Conservation (phyloP, 2,797 vertebrate genomes). For the Muscicapa striata region DNA sequence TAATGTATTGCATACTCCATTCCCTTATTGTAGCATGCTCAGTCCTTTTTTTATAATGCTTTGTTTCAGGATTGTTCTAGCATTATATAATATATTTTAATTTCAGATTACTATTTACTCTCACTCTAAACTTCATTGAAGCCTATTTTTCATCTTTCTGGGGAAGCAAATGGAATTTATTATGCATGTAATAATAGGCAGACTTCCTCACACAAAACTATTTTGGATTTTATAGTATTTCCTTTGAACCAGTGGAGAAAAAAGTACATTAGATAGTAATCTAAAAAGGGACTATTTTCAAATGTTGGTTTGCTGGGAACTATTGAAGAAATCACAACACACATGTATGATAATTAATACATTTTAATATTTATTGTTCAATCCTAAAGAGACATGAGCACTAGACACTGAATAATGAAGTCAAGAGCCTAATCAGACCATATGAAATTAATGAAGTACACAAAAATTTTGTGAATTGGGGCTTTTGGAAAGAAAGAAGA, state of each 20-base stretch:
- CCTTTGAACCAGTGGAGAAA: background rate
- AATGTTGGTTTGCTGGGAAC: background rate
- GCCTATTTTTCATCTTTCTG: background rate
- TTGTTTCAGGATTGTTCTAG: background rate
- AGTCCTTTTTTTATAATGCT: background rate
- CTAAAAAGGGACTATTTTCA: background rate
- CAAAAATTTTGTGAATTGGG: background rate
- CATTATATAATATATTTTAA: background rate
- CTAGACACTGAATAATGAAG: background rate
- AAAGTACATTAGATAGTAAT: background rate
- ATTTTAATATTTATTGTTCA: slow-evolving; percentile 20
- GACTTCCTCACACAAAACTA: background rate
- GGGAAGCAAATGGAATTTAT: background rate
- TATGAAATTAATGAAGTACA: background rate
- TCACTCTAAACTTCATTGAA: background rate
- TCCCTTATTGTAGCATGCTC: background rate
- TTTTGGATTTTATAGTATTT: background rate
- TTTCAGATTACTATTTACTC: background rate
- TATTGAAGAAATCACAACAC: background rate
- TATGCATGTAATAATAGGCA: background rate
- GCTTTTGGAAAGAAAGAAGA: background rate
- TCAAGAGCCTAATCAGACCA: background rate
- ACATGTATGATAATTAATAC: background rate
- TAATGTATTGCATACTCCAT: background rate
- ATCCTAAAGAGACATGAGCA: background rate